Conservation (phyloP, 1,140 invertebrate species). For the Psix sp. region DNA sequence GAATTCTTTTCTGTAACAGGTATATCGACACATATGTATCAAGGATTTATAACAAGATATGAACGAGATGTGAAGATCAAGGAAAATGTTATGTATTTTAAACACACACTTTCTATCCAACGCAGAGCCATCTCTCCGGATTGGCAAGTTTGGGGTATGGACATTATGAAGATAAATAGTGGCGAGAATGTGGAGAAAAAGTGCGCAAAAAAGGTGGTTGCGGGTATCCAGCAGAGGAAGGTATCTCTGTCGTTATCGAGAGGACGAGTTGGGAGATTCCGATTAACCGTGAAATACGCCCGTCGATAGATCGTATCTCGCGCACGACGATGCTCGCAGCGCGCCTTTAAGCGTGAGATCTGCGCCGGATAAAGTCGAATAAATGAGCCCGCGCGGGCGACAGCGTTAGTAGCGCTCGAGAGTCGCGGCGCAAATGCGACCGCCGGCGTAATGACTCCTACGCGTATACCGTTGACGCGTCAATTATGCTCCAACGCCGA, state of each 20-base stretch:
- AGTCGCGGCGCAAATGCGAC: slow-evolving; percentile 35
- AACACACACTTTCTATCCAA: too few relatives aligned
- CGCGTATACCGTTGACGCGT: slow-evolving; percentile 62
- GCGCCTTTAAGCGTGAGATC: slow-evolving; percentile 48
- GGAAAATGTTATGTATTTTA: too few relatives aligned
- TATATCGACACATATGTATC: too few relatives aligned
- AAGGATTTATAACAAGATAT: too few relatives aligned
- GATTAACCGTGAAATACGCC: slow-evolving; percentile 57
- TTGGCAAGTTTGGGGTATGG: too few relatives aligned
- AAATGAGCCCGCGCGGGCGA: slow-evolving; percentile 42
- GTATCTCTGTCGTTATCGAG: slow-evolving; percentile 33
- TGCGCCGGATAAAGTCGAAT: slow-evolving; percentile 62
- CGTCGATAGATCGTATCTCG: slow-evolving; percentile 58
- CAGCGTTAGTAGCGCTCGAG: slow-evolving; percentile 39
- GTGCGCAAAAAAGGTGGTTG: too few relatives aligned
- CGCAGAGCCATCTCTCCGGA: too few relatives aligned
- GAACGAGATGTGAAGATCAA: too few relatives aligned
- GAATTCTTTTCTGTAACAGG: too few relatives aligned
- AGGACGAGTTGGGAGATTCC: slow-evolving; percentile 39
- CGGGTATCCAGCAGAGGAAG: background rate
- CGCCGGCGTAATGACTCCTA: slow-evolving; percentile 56
- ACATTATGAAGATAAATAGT: slow-evolving; percentile 10
- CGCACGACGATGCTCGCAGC: slow-evolving; percentile 48
- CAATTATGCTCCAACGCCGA: slow-evolving; percentile 59
- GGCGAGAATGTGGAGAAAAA: slow-evolving; percentile 8